A percentile compares a stretch with the other conserved stretches of the same genome.
phyloP scores from a whole-genome alignment of 2,113 vertebrate genomes.

The Ornithorhynchus anatinus region DNA sequence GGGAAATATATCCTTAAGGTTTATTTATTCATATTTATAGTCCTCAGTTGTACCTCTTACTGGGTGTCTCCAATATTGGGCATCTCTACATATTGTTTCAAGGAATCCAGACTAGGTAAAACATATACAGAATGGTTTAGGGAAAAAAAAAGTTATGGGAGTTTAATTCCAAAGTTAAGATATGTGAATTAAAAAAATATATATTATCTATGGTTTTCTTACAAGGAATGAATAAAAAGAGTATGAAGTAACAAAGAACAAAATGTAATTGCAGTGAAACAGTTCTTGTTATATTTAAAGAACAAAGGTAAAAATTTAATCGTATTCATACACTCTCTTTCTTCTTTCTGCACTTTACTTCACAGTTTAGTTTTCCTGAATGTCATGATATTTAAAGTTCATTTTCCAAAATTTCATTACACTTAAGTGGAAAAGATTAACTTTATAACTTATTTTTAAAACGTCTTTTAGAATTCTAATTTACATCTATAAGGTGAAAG shows the following conservation, averaged over 20 bases:
- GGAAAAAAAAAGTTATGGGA: background rate
- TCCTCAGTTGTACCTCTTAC: slow-evolving; percentile 20
- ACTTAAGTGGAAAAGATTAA: slow-evolving; percentile 38
- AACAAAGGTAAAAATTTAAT: slow-evolving; percentile 34
- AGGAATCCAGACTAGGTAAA: background rate
- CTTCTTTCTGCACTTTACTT: slow-evolving; percentile 9
- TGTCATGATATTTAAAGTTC: slow-evolving; percentile 56
- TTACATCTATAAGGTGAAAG: slow-evolving; percentile 26
- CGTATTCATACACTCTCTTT: background rate
- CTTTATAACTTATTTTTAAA: background rate
- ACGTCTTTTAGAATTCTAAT: slow-evolving; percentile 33
- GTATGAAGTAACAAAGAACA: background rate
- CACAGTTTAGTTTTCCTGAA: slow-evolving; percentile 35
- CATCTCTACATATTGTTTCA: background rate
- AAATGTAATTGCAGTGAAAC: slow-evolving; percentile 30
- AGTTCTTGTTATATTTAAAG: slow-evolving; percentile 24
- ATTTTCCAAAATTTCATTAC: slow-evolving; percentile 39
- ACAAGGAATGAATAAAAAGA: background rate
- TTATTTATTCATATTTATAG: slow-evolving; percentile 43
- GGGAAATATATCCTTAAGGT: slow-evolving; percentile 39
- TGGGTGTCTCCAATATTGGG: background rate
- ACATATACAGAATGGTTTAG: background rate
- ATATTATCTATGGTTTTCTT: no score
- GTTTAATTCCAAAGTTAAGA: background rate
- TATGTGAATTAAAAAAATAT: background rate